Percentiles rank a stretch among this genome's conserved stretches.
These are phyloP conservation scores for Tetrax tetrax DNA, from an alignment of 2,113 vertebrate genomes.

Conservation along the genomic window DNA sequence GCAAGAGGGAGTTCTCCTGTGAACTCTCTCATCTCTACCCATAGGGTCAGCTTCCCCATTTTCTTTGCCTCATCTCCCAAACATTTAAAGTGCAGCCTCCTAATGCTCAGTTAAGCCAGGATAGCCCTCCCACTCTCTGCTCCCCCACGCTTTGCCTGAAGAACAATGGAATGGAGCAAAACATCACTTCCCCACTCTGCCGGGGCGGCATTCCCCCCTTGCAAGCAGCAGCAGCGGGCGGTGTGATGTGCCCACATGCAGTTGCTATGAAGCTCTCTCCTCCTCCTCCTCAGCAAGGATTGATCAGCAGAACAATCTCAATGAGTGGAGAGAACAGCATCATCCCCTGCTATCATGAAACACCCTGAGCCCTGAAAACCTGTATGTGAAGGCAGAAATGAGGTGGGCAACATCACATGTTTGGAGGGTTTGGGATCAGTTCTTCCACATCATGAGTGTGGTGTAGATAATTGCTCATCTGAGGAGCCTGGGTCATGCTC, in stretches of 20 bases:
- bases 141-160: neutral
- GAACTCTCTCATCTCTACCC: neutral
- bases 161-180: neutral
- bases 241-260: neutral
- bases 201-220: accelerated
- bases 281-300: neutral
- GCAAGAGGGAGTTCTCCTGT: neutral
- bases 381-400: neutral
- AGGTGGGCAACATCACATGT: neutral
- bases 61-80: neutral
- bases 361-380: neutral
- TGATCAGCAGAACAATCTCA: neutral
- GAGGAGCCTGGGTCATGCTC: neutral
- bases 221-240: neutral
- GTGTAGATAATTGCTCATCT: neutral
- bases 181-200: neutral
- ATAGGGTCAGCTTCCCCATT: neutral
- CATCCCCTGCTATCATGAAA: neutral
- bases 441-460: neutral
- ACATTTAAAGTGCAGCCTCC: neutral
- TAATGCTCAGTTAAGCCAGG: neutral
- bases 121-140: neutral
- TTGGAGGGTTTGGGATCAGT: neutral
- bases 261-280: neutral
- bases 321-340: neutral